Base-by-base conservation (phyloP, 1,140 invertebrate genomes). In the Pseudobourletiella spinata region DNA sequence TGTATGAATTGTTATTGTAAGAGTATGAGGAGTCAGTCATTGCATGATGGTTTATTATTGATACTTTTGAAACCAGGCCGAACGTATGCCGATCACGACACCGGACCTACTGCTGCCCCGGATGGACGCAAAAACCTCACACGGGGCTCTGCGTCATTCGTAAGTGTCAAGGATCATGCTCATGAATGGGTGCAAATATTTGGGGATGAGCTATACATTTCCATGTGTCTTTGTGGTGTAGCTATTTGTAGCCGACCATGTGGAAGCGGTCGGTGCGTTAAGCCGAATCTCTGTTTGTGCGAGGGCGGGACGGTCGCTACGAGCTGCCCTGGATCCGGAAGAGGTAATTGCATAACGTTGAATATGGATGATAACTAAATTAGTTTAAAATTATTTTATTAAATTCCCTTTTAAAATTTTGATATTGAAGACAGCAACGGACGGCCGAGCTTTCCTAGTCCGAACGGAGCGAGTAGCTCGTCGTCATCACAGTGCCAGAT, bases 241-340 rank as follows among this genome's bases (percentile, higher is more conserved):
- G 89, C 88, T n/a, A 77, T 90, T 44, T 91, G 88, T 72, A 76
- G 79, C 11, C 79, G 83, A 69, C 79, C 83, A 48, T 91, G 89
- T 75, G 50, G 71, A 68, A 71, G 79, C 29, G 88, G 88, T 26
- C 79, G 82, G 52, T 93, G 89, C 71, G 81, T 91, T 35, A 83
- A 84, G 67, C 89, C 89, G 1, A 91, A 91, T 74, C 77, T 89
- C 60, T 93, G 89, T 74, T 76, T 86, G 18, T 91, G 89, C 72
- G 81, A 84, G 4, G 82, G 81, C 35, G 84, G 83, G 22, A 72
- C 77, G 0, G 77, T 83, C 39, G 76, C 80, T 16, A 52, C 64
- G 80, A 58, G 73, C 67, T 55, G 57, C 39, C 46, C 64, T 42
- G 48, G 68, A 61, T 63, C 63, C 30, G 54, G 72, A 72, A 65